Evolutionary conservation across 2,888 invertebrate genomes (phyloP).

Genomic region (Crioceris asparagi): DNA sequence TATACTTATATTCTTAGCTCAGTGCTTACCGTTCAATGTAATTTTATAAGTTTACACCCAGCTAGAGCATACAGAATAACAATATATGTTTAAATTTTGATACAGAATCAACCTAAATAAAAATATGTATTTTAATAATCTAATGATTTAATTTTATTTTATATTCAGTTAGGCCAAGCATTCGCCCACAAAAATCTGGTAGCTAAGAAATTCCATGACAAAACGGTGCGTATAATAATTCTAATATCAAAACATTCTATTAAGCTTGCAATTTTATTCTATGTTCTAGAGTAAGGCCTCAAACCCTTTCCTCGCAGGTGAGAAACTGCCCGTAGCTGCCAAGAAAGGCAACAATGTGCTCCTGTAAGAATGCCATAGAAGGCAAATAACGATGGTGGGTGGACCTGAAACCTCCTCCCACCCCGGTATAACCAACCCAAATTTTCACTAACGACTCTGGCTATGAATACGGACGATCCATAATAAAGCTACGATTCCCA

Average conservation of each 20-base stretch:
- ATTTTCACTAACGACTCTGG: constrained; percentile 19
- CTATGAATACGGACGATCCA: constrained; percentile 22
- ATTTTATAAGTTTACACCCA: too few species aligned
- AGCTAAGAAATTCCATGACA: constrained; percentile 64
- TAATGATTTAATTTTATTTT: constrained; percentile 4
- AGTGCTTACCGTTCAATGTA: too few species aligned
- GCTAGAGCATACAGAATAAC: too few species aligned
- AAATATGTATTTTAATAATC: too few species aligned
- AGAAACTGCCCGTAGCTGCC: constrained; percentile 81
- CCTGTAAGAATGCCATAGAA: constrained; percentile 2
- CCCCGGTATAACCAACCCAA: background rate
- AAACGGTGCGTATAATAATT: constrained; percentile 42
- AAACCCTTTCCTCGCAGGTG: constrained; percentile 79
- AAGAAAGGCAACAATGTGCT: constrained; percentile 58
- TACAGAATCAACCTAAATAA: too few species aligned
- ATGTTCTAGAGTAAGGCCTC: constrained; percentile 12
- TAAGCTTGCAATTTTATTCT: too few species aligned
- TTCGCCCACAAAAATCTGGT: constrained; percentile 56
- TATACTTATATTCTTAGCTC: too few species aligned
- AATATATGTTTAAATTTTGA: too few species aligned
- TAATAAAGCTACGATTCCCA: constrained; percentile 18
- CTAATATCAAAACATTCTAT: too few species aligned
- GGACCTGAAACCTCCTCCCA: background rate
- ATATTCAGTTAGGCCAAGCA: constrained; percentile 24
- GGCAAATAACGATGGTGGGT: background rate